phyloP scores from a whole-genome alignment of 2,797 vertebrate genomes.

The Rhadinocentrus ornatus region DNA sequence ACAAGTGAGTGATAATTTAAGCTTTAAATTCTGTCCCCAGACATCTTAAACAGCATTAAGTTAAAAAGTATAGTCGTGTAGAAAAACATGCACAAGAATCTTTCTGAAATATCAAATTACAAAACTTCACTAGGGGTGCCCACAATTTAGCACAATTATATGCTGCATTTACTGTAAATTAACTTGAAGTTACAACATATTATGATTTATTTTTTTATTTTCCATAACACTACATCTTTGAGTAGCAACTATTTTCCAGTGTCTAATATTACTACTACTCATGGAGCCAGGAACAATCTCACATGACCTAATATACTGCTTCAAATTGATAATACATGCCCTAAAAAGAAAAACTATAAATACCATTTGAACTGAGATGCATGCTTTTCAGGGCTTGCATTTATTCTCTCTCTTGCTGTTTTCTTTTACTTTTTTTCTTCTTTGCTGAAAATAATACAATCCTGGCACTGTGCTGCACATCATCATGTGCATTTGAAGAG shows the following conservation, averaged over 20 bases:
- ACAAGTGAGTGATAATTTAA: background rate
- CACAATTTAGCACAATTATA: background rate
- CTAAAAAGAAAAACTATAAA: background rate
- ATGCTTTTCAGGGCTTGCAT: background rate
- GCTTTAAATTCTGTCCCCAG: background rate
- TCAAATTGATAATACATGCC: background rate
- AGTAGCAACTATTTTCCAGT: background rate
- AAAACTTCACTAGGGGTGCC: background rate
- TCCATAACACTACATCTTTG: background rate
- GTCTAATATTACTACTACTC: background rate
- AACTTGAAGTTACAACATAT: background rate
- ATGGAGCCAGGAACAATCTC: background rate
- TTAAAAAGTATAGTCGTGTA: background rate
- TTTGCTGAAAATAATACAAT: conserved; percentile 49
- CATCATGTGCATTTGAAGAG: conserved; percentile 55
- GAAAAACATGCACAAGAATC: background rate
- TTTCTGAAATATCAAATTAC: background rate
- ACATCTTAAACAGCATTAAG: background rate
- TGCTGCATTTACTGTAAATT: background rate
- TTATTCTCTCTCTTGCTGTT: background rate
- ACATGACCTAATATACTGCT: background rate
- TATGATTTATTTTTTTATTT: background rate
- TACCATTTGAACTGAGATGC: background rate
- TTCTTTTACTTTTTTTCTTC: background rate
- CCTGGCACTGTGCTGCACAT: conserved; percentile 68